Base-by-base conservation (phyloP, 2,113 vertebrate species). In the Helogale parvula region DNA sequence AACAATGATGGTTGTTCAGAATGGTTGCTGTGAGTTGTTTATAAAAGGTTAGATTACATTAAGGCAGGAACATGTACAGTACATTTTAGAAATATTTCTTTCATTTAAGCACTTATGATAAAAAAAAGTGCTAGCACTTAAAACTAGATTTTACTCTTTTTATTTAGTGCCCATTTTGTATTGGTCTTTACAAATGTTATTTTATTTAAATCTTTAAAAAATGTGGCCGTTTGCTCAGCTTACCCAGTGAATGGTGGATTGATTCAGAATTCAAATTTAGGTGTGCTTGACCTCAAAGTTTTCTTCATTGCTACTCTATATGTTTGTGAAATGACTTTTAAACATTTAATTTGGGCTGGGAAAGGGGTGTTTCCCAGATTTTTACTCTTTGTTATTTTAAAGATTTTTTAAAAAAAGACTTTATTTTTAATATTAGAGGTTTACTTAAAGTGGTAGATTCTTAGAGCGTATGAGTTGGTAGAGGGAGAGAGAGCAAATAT, bases 281-380 rank as follows among this genome's bases (percentile, higher is more conserved):
- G n/a, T 91, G 65, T 54, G 31, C 65, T 85, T 80, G 41, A 90
- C 50, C 21, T 91, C 57, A 21, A 35, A 86, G 16, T 35, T 95
- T 83, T 77, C 29, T 57, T 95, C 7, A 38, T n/a, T n/a, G 54
- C 33, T 79, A 76, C 25, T 93, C 76, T 94, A 29, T 69, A 52
- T 89, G 33, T 91, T 50, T 60, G 71, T 52, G 57, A 88, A 88
- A 38, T 93, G 69, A 94, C 92, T 95, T 89, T 7, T 96, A 71
- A 96, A 83, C 54, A 35, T 80, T 88, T 85, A 83, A 57, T 16
- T 74, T 84, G 84, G 52, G 1, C 57, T 95, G 45, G 52, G 47
- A 81, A 85, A 52, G 35, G 31, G 72, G 17, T 84, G 4, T 76
- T 88, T 89, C 47, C 85, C 69, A 92, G 47, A n/a, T 65, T 63